Base-by-base conservation (phyloP, 2,113 vertebrate species). In the Corapipo altera region DNA sequence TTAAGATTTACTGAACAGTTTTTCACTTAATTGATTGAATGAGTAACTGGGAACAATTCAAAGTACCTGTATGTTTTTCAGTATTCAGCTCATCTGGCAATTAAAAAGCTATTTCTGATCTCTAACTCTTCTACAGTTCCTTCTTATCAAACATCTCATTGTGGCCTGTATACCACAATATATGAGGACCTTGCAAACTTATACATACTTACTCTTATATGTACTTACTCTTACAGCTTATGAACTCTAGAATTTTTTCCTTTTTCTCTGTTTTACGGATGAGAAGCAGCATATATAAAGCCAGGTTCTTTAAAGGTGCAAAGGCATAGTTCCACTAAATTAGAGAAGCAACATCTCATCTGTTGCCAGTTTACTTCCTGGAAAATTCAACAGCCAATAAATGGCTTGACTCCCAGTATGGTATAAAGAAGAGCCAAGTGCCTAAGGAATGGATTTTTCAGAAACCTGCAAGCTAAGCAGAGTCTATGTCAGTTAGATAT, bases 381-480 rank as follows among this genome's bases (percentile, higher is more conserved):
- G 89, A 94, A 95, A 95, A 89, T 87, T 91, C 76, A 78, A 22
- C 72, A 78, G 61, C 69, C 57, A 94, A 35, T 89, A 95, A 61
- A 52, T 43, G 10, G 51, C 87, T 92, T 92, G 84, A 61, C 89
- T 97, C 57, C 7, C 26, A 65, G 23, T 44, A 57, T 26, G 41
- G 57, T 54, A 78, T 48, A 85, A 89, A 69, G 73, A 91, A 74
- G 84, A 91, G 66, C 62, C 91, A 95, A 95, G 26, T 39, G 49
- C 49, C 70, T 91, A 89, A 95, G 70, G 73, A 95, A 92, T 72
- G 61, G 80, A 91, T 95, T 96, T 96, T 95, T 83, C 57, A 82
- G 81, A 96, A 95, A 94, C 66, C 44, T 95, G 81, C 87, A 89
- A 92, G 58, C 89, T 92, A 94, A 93, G 91, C 82, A 92, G 58